Conservation (phyloP, 1,140 invertebrate species). For the Cydia fagiglandana region DNA sequence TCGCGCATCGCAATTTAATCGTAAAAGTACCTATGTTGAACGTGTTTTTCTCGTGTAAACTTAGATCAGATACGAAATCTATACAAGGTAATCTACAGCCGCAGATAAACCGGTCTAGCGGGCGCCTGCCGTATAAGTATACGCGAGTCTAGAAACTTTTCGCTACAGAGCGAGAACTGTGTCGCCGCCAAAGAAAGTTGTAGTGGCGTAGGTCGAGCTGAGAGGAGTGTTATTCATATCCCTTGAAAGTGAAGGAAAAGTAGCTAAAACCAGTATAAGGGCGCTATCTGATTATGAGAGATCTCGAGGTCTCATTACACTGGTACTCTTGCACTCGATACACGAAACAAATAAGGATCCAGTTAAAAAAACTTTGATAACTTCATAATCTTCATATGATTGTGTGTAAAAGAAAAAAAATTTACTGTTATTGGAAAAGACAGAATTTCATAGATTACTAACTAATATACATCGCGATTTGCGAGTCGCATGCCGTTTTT, state of each 20-base stretch:
- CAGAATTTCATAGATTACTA: too few species aligned
- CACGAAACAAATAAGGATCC: not conserved
- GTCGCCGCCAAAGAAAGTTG: conserved; percentile 45
- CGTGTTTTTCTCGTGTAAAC: not conserved
- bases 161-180: conserved; percentile 4
- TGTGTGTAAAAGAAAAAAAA: too few species aligned
- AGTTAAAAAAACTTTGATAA: too few species aligned
- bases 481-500: too few species aligned
- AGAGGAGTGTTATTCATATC: not conserved
- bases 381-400: too few species aligned
- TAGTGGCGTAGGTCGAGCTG: conserved; percentile 51
- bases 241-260: not conserved
- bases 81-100: conserved; percentile 26
- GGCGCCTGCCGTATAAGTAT: conserved; percentile 30
- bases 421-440: too few species aligned
- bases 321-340: not conserved
- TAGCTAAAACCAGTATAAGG: not conserved
- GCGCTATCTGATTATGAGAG: not conserved
- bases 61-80: not conserved
- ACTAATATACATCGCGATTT: too few species aligned
- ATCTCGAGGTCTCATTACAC: not conserved
- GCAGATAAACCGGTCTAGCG: conserved; percentile 41
- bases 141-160: conserved; percentile 23
- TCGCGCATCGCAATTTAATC: too few species aligned
- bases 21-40: too few species aligned